Conservation (phyloP, 2,888 invertebrate species). For the Ochropleura leucogaster region DNA sequence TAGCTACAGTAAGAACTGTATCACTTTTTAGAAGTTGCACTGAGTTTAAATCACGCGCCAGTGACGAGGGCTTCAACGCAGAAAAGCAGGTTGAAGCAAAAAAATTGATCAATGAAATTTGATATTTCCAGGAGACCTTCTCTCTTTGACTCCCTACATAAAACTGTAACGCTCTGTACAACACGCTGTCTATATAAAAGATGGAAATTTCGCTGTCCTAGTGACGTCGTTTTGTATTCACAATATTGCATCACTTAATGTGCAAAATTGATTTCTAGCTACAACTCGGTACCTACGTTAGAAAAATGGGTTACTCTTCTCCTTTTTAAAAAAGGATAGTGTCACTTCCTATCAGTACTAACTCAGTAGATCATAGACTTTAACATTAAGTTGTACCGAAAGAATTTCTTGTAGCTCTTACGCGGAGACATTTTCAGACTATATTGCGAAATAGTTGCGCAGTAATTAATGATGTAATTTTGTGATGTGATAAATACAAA, state of each 20-base stretch:
- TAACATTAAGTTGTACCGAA: neutral
- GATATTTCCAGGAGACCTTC: neutral
- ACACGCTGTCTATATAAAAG: slow-evolving; percentile 2
- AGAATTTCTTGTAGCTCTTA: neutral
- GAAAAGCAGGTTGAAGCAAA: neutral
- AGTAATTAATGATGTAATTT: slow-evolving; percentile 11
- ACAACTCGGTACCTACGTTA: neutral
- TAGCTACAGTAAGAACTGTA: neutral
- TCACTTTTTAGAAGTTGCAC: neutral
- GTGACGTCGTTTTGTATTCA: slow-evolving; percentile 1
- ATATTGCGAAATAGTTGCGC: slow-evolving; percentile 26
- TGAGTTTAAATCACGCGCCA: slow-evolving; percentile 3
- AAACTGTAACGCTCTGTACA: slow-evolving; percentile 18
- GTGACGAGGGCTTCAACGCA: neutral
- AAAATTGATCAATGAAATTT: neutral
- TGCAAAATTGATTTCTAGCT: neutral
- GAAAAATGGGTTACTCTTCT: neutral
- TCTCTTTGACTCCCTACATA: slow-evolving; percentile 14
- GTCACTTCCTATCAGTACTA: neutral
- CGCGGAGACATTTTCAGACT: neutral
- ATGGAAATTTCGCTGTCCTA: slow-evolving; percentile 1
- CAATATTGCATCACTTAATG: slow-evolving; percentile 31
- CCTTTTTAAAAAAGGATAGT: too few species aligned
- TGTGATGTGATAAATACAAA: too few species aligned
- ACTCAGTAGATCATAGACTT: neutral